These are phyloP conservation scores for Drosophila niveifrons DNA, from an alignment of 2,888 invertebrate genomes.

Conservation along the genomic window DNA sequence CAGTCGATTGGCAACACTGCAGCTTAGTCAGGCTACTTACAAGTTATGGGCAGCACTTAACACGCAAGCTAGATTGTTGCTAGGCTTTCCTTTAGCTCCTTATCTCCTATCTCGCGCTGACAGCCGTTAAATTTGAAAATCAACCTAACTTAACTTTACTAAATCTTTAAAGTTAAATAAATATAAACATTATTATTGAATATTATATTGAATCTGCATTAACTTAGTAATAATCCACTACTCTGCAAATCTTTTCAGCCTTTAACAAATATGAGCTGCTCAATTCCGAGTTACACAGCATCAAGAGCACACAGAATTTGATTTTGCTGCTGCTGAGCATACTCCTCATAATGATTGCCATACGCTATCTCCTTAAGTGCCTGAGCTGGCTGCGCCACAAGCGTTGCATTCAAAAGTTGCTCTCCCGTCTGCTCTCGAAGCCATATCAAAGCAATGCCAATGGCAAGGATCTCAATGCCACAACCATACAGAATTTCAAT, in stretches of 20 bases:
- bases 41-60: not conserved
- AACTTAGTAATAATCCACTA: not conserved
- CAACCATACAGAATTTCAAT: conserved; percentile 82
- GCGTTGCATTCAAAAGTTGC: conserved; percentile 61
- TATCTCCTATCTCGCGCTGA: not conserved
- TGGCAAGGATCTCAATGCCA: conserved; percentile 78
- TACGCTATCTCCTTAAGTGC: conserved; percentile 73
- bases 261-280: conserved; percentile 72
- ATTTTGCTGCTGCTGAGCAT: conserved; percentile 77
- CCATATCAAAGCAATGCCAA: conserved; percentile 44
- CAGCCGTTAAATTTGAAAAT: not conserved
- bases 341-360: conserved; percentile 68
- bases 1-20: not conserved
- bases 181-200: too few species aligned
- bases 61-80: not conserved
- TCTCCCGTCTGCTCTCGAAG: conserved; percentile 72
- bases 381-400: conserved; percentile 75
- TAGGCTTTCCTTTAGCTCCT: not conserved
- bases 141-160: too few species aligned
- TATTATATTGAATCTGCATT: not conserved
- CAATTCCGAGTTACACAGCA: conserved; percentile 73
- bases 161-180: too few species aligned
- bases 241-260: conserved; percentile 44
- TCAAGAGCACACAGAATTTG: conserved; percentile 75
- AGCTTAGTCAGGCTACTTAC: not conserved